phyloP scores from a whole-genome alignment of 2,113 vertebrate species.

The Campylorhamphus procurvoides region DNA sequence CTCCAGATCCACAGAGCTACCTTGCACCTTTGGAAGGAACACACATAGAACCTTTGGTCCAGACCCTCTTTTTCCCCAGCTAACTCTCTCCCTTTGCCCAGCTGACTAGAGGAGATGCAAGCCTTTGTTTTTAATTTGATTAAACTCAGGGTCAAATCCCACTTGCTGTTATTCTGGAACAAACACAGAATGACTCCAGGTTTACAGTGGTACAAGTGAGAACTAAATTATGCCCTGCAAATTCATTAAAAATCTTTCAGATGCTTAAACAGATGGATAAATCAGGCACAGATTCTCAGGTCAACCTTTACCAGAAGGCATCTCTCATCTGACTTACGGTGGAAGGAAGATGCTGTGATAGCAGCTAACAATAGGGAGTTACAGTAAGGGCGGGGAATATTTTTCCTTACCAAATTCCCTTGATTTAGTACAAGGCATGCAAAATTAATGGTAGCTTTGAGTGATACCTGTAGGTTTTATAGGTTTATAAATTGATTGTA shows the following conservation, averaged over 20 bases:
- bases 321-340: constrained; percentile 69
- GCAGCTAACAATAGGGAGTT: constrained; percentile 54
- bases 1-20: background rate
- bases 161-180: constrained; percentile 2
- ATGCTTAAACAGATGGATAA: constrained; percentile 65
- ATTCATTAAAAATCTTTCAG: constrained; percentile 61
- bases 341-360: constrained; percentile 59
- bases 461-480: constrained; percentile 83
- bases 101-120: background rate
- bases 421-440: constrained; percentile 75
- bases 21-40: background rate
- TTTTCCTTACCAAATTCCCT: constrained; percentile 54
- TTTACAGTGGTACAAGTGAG: constrained; percentile 11
- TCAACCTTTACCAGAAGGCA: constrained; percentile 67
- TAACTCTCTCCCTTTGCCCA: background rate
- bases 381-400: constrained; percentile 34
- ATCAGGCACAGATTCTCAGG: constrained; percentile 61
- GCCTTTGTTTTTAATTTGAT: background rate
- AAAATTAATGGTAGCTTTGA: constrained; percentile 76
- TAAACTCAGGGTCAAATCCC: background rate
- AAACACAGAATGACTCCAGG: background rate
- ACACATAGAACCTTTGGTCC: accelerated
- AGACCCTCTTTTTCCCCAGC: background rate
- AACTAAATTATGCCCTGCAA: constrained; percentile 48
- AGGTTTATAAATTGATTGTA: constrained; percentile 80